Percentiles rank a stretch among this genome's conserved stretches.
phyloP scores from a whole-genome alignment of 2,797 vertebrate genomes.

The Ctenochaetus hawaiiensis region DNA sequence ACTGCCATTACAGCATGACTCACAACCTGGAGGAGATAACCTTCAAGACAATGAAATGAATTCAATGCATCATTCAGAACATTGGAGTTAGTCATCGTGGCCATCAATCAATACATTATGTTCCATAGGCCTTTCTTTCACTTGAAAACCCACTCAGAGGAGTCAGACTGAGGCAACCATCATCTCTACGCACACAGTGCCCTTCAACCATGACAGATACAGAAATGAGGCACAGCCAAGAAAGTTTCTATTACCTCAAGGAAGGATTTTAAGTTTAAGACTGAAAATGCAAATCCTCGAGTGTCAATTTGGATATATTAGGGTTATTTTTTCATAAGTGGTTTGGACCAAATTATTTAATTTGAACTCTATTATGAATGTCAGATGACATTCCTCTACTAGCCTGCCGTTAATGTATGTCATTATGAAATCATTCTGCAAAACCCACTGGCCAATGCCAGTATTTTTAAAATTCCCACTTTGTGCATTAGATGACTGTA shows the following conservation, averaged over 20 bases:
- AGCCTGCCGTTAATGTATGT: not conserved
- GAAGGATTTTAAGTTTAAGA: not conserved
- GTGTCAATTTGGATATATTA: not conserved
- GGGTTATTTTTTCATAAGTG: not conserved
- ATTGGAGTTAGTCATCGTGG: conserved; percentile 43
- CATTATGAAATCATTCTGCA: too few relatives aligned
- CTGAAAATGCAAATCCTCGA: conserved; percentile 8
- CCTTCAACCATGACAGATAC: conserved; percentile 23
- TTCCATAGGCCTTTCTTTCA: conserved; percentile 21
- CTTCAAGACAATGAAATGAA: conserved; percentile 45
- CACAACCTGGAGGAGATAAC: conserved; percentile 52
- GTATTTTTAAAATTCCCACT: too few relatives aligned
- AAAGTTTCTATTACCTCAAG: conserved; percentile 2
- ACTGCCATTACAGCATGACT: conserved; percentile 45
- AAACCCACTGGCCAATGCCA: too few relatives aligned
- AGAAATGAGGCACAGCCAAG: conserved; percentile 15
- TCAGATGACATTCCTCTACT: not conserved
- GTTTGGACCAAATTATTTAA: not conserved
- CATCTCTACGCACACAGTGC: not conserved
- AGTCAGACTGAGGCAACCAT: conserved; percentile 13
- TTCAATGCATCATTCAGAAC: conserved; percentile 34
- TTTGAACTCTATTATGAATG: not conserved
- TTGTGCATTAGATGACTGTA: too few relatives aligned
- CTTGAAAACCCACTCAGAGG: conserved; percentile 15
- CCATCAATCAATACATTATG: conserved; percentile 36